These are phyloP conservation scores for Anthoptus insignis DNA, from an alignment of 2,888 invertebrate genomes.

Conservation along the genomic window DNA sequence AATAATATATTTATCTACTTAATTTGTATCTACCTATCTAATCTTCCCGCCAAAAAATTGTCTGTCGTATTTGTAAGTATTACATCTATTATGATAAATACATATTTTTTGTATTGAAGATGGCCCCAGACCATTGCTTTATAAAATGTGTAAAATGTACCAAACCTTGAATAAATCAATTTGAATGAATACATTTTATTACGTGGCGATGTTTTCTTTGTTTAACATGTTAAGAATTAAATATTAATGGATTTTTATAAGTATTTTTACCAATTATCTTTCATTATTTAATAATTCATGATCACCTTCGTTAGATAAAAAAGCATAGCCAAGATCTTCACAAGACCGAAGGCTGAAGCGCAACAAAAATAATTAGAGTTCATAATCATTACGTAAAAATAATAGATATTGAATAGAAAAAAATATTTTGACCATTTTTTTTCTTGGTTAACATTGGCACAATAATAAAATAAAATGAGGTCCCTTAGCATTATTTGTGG, in stretches of 20 bases:
- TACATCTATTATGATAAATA: conserved; percentile 15
- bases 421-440: too few species aligned
- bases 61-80: conserved; percentile 23
- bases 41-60: neutral
- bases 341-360: too few species aligned
- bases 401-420: too few species aligned
- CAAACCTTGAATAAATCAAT: conserved; percentile 27
- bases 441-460: too few species aligned
- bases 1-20: too few species aligned
- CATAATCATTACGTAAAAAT: too few species aligned
- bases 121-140: conserved; percentile 26
- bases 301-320: too few species aligned
- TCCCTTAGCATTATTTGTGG: too few species aligned
- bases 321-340: too few species aligned
- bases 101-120: conserved; percentile 26
- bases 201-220: conserved; percentile 26
- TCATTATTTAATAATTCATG: too few species aligned
- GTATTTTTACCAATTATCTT: conserved; percentile 15
- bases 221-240: conserved; percentile 50
- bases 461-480: too few species aligned
- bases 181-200: conserved; percentile 20
- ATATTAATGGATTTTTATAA: conserved; percentile 49
- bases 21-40: neutral
- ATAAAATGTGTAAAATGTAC: conserved; percentile 18
- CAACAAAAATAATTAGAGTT: too few species aligned